Conservation (phyloP, 2,113 vertebrate genomes). For the Aythya baeri region DNA sequence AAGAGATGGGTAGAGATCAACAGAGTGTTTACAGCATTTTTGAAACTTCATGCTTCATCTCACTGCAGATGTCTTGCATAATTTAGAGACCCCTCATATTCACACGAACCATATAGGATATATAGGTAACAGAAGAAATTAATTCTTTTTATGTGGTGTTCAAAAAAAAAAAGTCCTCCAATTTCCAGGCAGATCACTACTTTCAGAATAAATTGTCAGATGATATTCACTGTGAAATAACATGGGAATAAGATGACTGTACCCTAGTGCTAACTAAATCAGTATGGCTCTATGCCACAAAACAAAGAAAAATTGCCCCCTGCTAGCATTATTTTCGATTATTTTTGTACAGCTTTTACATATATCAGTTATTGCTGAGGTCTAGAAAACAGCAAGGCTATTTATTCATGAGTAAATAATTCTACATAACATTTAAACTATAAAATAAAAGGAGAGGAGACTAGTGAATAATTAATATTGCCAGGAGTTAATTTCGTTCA, state of each 20-base stretch:
- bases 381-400: background rate
- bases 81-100: background rate
- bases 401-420: slow-evolving; percentile 18
- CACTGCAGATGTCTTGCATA: background rate
- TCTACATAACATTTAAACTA: slow-evolving; percentile 1
- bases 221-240: background rate
- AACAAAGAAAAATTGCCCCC: background rate
- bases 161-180: background rate
- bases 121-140: background rate
- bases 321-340: background rate
- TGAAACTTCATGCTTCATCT: background rate
- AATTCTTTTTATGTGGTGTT: background rate
- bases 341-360: background rate
- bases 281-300: background rate
- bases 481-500: background rate
- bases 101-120: background rate
- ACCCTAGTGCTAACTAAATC: background rate
- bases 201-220: background rate
- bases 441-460: background rate
- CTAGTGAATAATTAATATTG: slow-evolving; percentile 13
- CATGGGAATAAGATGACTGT: background rate
- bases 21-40: background rate
- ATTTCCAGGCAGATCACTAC: background rate
- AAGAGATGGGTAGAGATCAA: background rate
- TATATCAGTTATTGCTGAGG: background rate